These are phyloP conservation scores for Panurus biarmicus DNA, from an alignment of 2,113 vertebrate species.

Conservation along the genomic window DNA sequence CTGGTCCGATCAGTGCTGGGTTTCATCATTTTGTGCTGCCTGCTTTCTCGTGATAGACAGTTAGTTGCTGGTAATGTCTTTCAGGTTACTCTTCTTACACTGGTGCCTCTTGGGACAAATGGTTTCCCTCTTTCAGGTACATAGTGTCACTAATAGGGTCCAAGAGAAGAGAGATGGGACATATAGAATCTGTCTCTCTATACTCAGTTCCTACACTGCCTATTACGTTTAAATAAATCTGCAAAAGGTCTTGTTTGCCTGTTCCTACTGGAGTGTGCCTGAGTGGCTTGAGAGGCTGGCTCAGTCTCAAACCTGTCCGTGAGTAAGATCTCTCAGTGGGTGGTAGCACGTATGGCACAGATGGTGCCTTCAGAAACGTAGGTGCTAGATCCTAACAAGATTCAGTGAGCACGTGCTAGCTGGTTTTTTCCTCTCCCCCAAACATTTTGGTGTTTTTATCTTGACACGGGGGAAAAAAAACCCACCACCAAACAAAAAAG, in stretches of 20 bases:
- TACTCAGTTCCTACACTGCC: background rate
- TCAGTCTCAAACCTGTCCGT: background rate
- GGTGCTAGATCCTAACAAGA: background rate
- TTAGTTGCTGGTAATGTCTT: background rate
- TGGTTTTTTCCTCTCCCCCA: background rate
- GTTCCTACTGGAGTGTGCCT: background rate
- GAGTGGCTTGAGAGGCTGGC: background rate
- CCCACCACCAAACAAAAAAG: background rate
- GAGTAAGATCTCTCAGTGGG: constrained; percentile 4
- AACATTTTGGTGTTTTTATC: background rate
- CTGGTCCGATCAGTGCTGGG: background rate
- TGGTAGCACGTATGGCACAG: background rate
- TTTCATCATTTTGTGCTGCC: background rate
- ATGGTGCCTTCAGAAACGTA: background rate
- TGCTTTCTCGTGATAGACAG: background rate
- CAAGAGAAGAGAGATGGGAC: background rate
- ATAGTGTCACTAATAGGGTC: too few species aligned
- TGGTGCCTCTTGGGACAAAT: background rate
- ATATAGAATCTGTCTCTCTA: background rate
- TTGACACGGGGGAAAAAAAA: accelerated
- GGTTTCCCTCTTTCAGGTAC: background rate
- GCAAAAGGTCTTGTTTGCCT: background rate
- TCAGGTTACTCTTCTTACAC: background rate
- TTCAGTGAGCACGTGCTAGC: background rate
- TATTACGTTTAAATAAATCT: background rate